These are phyloP conservation scores for Apocrypta bakeri DNA, from an alignment of 1,140 invertebrate species.

Conservation along the genomic window DNA sequence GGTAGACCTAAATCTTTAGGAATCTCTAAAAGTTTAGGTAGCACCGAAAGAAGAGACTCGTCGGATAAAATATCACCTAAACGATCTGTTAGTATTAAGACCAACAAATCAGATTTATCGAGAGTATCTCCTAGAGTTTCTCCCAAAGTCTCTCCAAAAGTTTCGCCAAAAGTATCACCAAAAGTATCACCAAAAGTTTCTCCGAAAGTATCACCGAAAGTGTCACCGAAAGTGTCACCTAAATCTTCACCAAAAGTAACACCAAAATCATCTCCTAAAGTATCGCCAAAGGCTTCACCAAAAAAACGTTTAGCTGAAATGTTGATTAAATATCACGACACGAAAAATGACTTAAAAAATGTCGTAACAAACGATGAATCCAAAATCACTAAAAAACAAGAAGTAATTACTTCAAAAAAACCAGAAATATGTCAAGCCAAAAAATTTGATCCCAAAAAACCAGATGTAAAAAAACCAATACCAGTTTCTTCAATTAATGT, in stretches of 20 bases:
- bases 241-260: slow-evolving; percentile 60
- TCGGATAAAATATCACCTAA: slow-evolving; percentile 70
- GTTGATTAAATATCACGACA: background rate
- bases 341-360: too few species aligned
- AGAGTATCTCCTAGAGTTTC: slow-evolving; percentile 55
- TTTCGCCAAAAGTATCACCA: slow-evolving; percentile 52
- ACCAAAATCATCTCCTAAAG: slow-evolving; percentile 51
- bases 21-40: slow-evolving; percentile 71
- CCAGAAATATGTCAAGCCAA: background rate
- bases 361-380: background rate
- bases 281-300: slow-evolving; percentile 43
- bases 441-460: too few species aligned
- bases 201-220: slow-evolving; percentile 50
- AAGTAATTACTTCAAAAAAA: slow-evolving; percentile 8
- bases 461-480: background rate
- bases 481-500: background rate
- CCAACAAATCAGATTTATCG: slow-evolving; percentile 55
- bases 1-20: slow-evolving; percentile 69
- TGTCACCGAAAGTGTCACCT: slow-evolving; percentile 53
- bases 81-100: slow-evolving; percentile 57
- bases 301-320: slow-evolving; percentile 43
- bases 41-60: slow-evolving; percentile 69
- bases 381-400: slow-evolving; percentile 21
- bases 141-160: slow-evolving; percentile 57
- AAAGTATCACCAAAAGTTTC: slow-evolving; percentile 53